These are phyloP conservation scores for Hoplodrina blanda DNA, from an alignment of 2,888 invertebrate genomes.

Conservation along the genomic window DNA sequence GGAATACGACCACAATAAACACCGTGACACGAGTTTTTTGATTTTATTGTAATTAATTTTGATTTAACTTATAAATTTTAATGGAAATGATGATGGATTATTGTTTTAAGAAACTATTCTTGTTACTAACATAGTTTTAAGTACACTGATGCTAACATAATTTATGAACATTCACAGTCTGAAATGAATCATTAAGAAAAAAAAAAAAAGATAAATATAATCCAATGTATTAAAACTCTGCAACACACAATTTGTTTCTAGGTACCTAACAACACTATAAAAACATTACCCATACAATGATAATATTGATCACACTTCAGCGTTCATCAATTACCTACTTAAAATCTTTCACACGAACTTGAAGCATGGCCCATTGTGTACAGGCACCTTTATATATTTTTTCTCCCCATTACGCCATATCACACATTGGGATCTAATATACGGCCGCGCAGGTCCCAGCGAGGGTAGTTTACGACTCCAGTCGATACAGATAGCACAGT, in stretches of 20 bases:
- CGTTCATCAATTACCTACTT: slow-evolving; percentile 46
- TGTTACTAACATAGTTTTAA: too few relatives aligned
- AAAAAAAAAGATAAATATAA: too few relatives aligned
- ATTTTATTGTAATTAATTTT: too few relatives aligned
- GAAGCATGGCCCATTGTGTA: slow-evolving; percentile 51
- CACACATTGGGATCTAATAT: slow-evolving; percentile 55
- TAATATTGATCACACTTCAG: slow-evolving; percentile 25
- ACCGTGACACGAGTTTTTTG: too few relatives aligned
- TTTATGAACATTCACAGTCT: too few relatives aligned
- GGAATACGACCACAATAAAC: too few relatives aligned
- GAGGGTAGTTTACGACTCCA: slow-evolving; percentile 53
- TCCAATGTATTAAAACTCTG: not conserved
- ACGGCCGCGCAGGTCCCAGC: slow-evolving; percentile 45
- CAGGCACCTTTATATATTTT: slow-evolving; percentile 52
- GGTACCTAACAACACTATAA: not conserved
- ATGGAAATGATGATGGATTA: too few relatives aligned
- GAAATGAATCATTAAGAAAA: too few relatives aligned
- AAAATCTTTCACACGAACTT: slow-evolving; percentile 38
- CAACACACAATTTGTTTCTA: not conserved
- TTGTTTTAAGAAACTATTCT: too few relatives aligned
- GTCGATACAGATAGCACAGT: slow-evolving; percentile 61
- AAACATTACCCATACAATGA: not conserved
- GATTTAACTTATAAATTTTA: too few relatives aligned
- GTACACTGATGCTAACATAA: too few relatives aligned
- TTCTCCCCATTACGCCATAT: slow-evolving; percentile 57